Percentiles rank a stretch among this genome's conserved stretches.
phyloP scores from a whole-genome alignment of 2,888 invertebrate species.

The Belgica antarctica region DNA sequence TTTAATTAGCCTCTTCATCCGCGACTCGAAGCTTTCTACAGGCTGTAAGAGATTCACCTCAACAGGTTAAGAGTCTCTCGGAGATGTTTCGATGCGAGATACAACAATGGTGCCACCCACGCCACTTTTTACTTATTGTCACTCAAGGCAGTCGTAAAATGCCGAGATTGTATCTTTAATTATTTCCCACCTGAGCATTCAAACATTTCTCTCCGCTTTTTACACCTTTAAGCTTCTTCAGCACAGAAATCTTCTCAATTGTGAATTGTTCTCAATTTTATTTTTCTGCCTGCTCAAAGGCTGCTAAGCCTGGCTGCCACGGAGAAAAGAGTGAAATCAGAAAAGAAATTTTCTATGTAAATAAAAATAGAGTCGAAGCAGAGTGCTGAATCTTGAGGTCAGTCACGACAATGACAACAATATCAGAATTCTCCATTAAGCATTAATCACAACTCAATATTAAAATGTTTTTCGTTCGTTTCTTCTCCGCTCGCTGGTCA shows the following conservation, averaged over 20 bases:
- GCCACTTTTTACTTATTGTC: slow-evolving; percentile 25
- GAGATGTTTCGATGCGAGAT: not conserved
- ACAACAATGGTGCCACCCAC: slow-evolving; percentile 26
- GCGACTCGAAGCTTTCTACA: not conserved
- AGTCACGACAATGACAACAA: slow-evolving; percentile 43
- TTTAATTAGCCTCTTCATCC: not conserved
- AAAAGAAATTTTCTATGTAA: slow-evolving; percentile 33
- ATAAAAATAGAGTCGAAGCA: slow-evolving; percentile 28
- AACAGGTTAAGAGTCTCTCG: slow-evolving; percentile 19
- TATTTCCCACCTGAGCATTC: slow-evolving; percentile 40
- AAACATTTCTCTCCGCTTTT: not conserved
- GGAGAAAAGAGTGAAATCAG: not conserved
- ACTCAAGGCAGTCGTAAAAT: slow-evolving; percentile 7
- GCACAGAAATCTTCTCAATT: slow-evolving; percentile 11
- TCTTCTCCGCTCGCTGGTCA: slow-evolving; percentile 8
- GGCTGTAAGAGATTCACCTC: not conserved
- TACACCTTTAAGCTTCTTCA: slow-evolving; percentile 2
- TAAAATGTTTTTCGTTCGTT: slow-evolving; percentile 18
- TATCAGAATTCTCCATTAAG: slow-evolving; percentile 39
- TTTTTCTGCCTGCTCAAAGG: not conserved
- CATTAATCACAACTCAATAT: slow-evolving; percentile 38
- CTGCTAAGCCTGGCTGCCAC: too few relatives aligned
- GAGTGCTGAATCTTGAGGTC: slow-evolving; percentile 39
- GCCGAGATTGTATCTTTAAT: slow-evolving; percentile 33
- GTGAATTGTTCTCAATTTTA: slow-evolving; percentile 18